Conservation (phyloP, 2,113 vertebrate species). For the Apus apus region DNA sequence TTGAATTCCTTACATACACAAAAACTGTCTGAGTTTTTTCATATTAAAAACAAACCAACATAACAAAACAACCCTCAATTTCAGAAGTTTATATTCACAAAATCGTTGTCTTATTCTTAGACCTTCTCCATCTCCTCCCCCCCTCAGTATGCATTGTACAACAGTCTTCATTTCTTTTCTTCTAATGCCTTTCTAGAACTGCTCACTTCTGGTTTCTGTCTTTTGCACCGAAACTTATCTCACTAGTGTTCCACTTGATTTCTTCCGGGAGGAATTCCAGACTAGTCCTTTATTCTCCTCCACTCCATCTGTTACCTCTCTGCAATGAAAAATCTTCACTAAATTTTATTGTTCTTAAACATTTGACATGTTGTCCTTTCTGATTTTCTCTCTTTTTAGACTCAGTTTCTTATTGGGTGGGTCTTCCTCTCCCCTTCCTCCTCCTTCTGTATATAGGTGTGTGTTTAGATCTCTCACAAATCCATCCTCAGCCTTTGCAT, state of each 20-base stretch:
- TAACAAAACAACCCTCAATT: neutral
- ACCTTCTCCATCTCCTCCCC: neutral
- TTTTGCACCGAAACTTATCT: conserved; percentile 31
- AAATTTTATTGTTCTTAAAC: conserved; percentile 39
- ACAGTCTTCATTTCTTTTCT: neutral
- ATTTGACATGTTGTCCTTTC: conserved; percentile 43
- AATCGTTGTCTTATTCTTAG: neutral
- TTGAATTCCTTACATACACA: neutral
- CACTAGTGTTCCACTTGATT: conserved; percentile 43
- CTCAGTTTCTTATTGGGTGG: neutral
- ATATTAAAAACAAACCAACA: neutral
- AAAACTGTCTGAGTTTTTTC: neutral
- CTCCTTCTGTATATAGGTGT: neutral
- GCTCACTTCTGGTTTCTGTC: conserved; percentile 40
- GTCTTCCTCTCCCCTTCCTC: neutral
- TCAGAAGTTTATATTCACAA: neutral
- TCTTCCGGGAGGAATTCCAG: conserved; percentile 61
- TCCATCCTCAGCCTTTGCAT: neutral
- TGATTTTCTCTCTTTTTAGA: conserved; percentile 21
- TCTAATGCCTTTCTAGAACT: conserved; percentile 2
- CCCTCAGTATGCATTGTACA: neutral
- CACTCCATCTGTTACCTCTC: conserved; percentile 60
- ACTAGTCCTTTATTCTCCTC: conserved; percentile 58
- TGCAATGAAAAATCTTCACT: neutral
- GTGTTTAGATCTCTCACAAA: conserved; percentile 16